phyloP scores from a whole-genome alignment of 2,888 invertebrate genomes.

The Iselma pallidipennis region DNA sequence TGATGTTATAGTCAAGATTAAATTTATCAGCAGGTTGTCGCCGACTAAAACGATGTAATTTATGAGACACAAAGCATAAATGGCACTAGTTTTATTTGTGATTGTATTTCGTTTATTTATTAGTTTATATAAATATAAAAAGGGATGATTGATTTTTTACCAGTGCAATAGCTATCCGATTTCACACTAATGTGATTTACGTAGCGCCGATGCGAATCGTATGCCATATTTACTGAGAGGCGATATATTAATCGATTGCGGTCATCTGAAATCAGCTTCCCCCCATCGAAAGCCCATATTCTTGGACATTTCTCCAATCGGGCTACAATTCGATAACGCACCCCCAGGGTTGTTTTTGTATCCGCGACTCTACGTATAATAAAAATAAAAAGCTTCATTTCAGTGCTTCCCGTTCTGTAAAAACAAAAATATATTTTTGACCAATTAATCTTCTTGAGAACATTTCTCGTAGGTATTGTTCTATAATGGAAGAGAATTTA shows the following conservation, averaged over 20 bases:
- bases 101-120: not conserved
- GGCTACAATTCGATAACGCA: conserved; percentile 30
- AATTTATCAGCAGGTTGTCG: not conserved
- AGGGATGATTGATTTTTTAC: conserved; percentile 8
- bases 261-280: conserved; percentile 14
- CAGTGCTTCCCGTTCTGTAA: conserved; percentile 21
- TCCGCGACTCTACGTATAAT: conserved; percentile 30
- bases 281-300: conserved; percentile 11
- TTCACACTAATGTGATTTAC: conserved; percentile 11
- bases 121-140: conserved; percentile 1
- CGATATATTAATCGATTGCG: conserved; percentile 24
- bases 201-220: conserved; percentile 6
- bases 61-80: not conserved
- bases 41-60: not conserved
- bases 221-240: conserved; percentile 17
- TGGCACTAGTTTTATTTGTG: not conserved
- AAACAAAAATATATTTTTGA: conserved; percentile 39
- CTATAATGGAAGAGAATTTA: conserved; percentile 34
- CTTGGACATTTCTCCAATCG: conserved; percentile 14
- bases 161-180: conserved; percentile 6
- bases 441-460: conserved; percentile 37
- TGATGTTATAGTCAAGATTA: not conserved
- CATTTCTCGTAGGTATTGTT: conserved; percentile 34
- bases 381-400: conserved; percentile 36
- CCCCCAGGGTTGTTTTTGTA: conserved; percentile 37